Evolutionary conservation across 2,888 invertebrate genomes (phyloP).

Genomic region (Cremastinae sp.): DNA sequence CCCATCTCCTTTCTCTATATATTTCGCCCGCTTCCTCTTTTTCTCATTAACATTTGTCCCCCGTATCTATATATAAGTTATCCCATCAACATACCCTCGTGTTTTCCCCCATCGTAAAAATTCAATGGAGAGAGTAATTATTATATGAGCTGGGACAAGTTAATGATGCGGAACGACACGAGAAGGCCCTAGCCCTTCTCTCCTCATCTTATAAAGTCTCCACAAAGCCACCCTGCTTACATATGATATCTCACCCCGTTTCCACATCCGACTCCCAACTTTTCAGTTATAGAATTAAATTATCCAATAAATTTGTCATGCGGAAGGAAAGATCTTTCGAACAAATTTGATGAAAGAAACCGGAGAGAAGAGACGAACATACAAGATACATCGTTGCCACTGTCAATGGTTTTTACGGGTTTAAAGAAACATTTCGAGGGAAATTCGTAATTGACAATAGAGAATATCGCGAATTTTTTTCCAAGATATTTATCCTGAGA

Average conservation of each 20-base stretch:
- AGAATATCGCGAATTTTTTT: no score
- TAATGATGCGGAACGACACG: conserved; percentile 64
- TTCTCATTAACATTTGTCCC: conserved; percentile 43
- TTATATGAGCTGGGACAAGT: conserved; percentile 62
- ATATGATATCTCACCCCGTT: background rate
- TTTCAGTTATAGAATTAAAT: background rate
- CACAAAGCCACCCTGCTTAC: background rate
- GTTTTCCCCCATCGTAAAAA: conserved; percentile 57
- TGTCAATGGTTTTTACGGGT: no score
- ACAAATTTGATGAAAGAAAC: no score
- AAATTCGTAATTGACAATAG: no score
- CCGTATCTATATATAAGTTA: background rate
- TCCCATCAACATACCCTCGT: conserved; percentile 18
- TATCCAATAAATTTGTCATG: no score
- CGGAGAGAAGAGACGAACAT: no score
- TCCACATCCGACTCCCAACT: no score
- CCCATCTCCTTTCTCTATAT: conserved; percentile 17
- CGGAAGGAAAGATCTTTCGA: no score
- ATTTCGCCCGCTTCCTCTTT: background rate
- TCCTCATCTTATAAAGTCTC: background rate
- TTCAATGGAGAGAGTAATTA: conserved; percentile 63
- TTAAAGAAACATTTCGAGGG: no score
- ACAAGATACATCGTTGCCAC: no score
- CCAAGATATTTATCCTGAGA: no score
- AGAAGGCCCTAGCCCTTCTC: conserved; percentile 34